phyloP scores from a whole-genome alignment of 2,888 invertebrate species.

The Plagodis dolabraria region DNA sequence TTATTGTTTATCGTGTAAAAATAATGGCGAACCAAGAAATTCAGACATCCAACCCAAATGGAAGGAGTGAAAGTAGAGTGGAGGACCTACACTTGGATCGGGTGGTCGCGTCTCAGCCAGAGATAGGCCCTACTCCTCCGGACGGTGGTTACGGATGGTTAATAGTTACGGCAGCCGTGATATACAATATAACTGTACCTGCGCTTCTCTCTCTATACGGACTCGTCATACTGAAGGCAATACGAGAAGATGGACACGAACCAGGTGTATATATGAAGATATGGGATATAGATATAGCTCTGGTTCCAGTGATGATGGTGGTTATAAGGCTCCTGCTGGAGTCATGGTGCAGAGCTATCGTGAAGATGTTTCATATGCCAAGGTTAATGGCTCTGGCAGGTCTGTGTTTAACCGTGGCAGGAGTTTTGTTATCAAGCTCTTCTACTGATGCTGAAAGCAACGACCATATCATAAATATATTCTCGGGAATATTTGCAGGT shows the following conservation, averaged over 20 bases:
- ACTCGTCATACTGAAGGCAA: constrained; percentile 79
- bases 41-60: constrained; percentile 41
- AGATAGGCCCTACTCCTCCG: constrained; percentile 87
- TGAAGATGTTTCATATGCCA: constrained; percentile 85
- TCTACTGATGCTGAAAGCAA: constrained; percentile 74
- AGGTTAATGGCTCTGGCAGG: constrained; percentile 84
- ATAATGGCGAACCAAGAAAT: constrained; percentile 64
- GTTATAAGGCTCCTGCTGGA: constrained; percentile 85
- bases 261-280: constrained; percentile 65
- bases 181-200: constrained; percentile 86
- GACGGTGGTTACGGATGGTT: constrained; percentile 89
- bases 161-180: constrained; percentile 83
- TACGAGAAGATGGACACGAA: constrained; percentile 76
- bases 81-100: constrained; percentile 83
- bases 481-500: constrained; percentile 83
- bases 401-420: constrained; percentile 84
- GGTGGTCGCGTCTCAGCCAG: constrained; percentile 86
- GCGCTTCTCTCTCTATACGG: constrained; percentile 83
- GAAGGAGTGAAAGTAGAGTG: constrained; percentile 54
- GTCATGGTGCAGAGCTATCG: constrained; percentile 85
- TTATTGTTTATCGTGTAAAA: constrained; percentile 59
- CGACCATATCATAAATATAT: constrained; percentile 76
- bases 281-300: constrained; percentile 85
- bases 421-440: constrained; percentile 81
- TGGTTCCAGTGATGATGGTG: constrained; percentile 85